phyloP scores from a whole-genome alignment of 2,797 vertebrate genomes.

The Euphonia xanthogaster region DNA sequence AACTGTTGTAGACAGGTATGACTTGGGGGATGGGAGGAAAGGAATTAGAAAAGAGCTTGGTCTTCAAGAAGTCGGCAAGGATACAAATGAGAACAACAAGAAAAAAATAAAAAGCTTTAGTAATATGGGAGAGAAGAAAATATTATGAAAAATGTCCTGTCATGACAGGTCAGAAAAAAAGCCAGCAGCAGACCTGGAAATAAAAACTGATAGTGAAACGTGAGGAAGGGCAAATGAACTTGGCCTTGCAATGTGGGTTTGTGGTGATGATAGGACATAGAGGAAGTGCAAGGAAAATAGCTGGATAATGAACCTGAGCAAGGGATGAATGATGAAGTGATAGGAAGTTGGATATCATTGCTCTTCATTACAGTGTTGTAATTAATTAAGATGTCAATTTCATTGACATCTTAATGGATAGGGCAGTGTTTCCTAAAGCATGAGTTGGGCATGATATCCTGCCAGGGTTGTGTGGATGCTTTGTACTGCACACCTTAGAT shows the following conservation, averaged over 20 bases:
- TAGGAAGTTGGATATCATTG: background rate
- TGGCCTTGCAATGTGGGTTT: background rate
- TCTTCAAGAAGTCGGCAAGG: background rate
- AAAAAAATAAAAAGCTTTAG: background rate
- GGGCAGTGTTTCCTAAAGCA: background rate
- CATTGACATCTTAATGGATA: no score
- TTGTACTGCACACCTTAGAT: background rate
- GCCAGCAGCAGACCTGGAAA: background rate
- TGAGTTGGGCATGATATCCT: background rate
- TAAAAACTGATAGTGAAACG: background rate
- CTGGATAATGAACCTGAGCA: background rate
- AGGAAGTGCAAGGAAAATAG: background rate
- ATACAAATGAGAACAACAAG: background rate
- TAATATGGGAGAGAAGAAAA: background rate
- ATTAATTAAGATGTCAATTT: background rate
- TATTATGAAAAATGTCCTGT: background rate
- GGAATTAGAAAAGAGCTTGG: background rate
- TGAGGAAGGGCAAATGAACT: background rate
- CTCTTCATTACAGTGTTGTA: background rate
- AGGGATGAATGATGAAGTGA: background rate
- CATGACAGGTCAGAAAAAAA: background rate
- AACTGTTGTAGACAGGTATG: background rate
- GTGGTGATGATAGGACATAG: background rate
- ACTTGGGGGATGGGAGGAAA: fast-evolving
- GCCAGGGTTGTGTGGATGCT: background rate